Conservation (phyloP, 2,113 vertebrate genomes). For the Tragelaphus buxtoni region DNA sequence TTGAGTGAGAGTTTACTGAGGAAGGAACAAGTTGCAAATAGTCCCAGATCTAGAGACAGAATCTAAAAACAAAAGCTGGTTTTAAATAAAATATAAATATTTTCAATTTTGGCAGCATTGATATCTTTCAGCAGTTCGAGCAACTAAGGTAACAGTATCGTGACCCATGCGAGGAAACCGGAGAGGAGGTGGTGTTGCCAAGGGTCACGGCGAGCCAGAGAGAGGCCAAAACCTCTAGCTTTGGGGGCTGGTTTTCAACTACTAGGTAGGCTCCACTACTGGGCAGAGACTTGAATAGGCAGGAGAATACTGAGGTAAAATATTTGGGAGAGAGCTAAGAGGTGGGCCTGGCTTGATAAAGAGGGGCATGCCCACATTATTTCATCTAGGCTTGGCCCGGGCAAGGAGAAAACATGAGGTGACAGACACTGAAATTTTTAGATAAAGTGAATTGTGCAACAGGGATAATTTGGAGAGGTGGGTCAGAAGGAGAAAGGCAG, state of each 20-base stretch:
- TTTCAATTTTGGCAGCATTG: neutral
- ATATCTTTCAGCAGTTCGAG: neutral
- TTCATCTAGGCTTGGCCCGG: neutral
- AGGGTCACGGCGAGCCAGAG: neutral
- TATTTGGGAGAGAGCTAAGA: neutral
- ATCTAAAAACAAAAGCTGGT: conserved; percentile 5
- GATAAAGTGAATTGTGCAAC: conserved; percentile 60
- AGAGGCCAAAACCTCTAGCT: neutral
- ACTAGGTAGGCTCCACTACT: neutral
- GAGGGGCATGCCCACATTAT: neutral
- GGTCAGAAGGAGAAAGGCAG: neutral
- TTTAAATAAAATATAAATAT: conserved; percentile 61
- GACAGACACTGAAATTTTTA: neutral
- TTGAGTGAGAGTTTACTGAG: neutral
- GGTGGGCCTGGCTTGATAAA: neutral
- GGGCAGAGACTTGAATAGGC: neutral
- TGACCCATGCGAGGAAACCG: neutral
- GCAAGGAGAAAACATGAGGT: neutral
- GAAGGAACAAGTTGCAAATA: neutral
- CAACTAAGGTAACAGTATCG: neutral
- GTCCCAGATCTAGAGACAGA: neutral
- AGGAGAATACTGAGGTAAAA: neutral
- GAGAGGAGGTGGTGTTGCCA: neutral
- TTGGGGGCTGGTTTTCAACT: neutral
- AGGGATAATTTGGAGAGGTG: neutral